Percentiles rank a stretch among this genome's conserved stretches.
Evolutionary conservation across 1,140 invertebrate species (phyloP).

Genomic region (Bombus ignitus): DNA sequence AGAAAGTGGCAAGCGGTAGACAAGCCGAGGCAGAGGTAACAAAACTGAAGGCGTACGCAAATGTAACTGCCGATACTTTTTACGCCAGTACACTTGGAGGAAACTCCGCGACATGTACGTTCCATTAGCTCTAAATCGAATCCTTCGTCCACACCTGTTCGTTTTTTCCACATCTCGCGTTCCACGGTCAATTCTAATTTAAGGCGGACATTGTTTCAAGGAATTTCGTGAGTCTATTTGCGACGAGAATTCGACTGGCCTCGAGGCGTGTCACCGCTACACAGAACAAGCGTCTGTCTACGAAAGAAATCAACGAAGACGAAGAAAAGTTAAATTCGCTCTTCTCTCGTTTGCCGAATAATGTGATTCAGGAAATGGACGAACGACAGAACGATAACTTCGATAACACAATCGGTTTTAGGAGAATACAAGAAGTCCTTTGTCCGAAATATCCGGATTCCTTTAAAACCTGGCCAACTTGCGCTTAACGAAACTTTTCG

Average conservation of each 20-base stretch:
- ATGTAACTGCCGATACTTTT: conserved; percentile 37
- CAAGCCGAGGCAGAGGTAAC: too few species aligned
- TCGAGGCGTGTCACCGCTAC: too few species aligned
- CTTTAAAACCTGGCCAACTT: not conserved
- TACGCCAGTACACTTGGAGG: not conserved
- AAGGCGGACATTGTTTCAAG: not conserved
- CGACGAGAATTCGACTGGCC: not conserved
- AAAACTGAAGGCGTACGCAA: conserved; percentile 5
- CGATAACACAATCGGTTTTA: not conserved
- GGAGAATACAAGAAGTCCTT: not conserved
- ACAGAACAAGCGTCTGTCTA: not conserved
- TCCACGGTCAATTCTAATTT: conserved; percentile 41
- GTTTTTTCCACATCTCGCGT: conserved; percentile 13
- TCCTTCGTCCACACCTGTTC: conserved; percentile 37
- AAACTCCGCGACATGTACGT: conserved; percentile 35
- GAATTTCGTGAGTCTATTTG: not conserved
- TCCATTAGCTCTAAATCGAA: conserved; percentile 48
- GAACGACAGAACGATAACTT: not conserved
- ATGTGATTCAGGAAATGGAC: not conserved
- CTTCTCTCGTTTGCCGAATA: not conserved
- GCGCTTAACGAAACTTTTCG: not conserved
- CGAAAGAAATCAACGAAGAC: not conserved
- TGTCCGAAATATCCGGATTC: not conserved
- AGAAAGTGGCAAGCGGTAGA: not conserved
- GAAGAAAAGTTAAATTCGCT: not conserved